Evolutionary conservation across 2,113 vertebrate genomes (phyloP).

Genomic region (Festucalex cinctus): DNA sequence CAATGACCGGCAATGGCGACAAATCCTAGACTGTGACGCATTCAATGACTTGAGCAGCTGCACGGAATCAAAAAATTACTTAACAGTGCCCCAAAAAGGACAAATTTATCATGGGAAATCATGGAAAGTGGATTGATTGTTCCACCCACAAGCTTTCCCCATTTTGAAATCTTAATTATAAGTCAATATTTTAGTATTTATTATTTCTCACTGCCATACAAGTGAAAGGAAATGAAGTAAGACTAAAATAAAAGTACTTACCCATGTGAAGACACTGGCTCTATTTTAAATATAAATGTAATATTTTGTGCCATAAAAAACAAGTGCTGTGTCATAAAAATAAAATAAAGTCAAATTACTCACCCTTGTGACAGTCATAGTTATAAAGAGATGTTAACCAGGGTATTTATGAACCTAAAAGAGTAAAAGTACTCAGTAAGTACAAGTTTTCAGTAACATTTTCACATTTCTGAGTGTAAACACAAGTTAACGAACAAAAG

Average conservation of each 20-base stretch:
- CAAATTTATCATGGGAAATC: not conserved
- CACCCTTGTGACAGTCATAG: not conserved
- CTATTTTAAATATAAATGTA: not conserved
- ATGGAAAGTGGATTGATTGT: not conserved
- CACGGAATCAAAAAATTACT: slow-evolving; percentile 11
- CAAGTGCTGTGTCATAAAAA: not conserved
- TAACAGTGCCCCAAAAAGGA: not conserved
- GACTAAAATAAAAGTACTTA: not conserved
- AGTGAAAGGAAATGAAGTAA: not conserved
- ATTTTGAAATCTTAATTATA: not conserved
- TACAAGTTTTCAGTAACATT: too few species aligned
- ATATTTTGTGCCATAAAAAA: not conserved
- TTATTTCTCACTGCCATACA: not conserved
- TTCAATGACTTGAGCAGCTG: not conserved
- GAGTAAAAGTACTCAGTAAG: not conserved
- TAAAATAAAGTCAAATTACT: not conserved
- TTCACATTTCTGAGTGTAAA: too few species aligned
- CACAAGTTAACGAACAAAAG: too few species aligned
- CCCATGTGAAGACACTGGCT: not conserved
- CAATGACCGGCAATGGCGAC: slow-evolving; percentile 47
- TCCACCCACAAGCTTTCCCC: not conserved
- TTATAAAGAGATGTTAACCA: not conserved
- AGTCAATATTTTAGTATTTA: not conserved
- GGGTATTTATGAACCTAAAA: not conserved
- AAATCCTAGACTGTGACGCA: not conserved